phyloP scores from a whole-genome alignment of 2,888 invertebrate genomes.

The Lepidonotus clava region DNA sequence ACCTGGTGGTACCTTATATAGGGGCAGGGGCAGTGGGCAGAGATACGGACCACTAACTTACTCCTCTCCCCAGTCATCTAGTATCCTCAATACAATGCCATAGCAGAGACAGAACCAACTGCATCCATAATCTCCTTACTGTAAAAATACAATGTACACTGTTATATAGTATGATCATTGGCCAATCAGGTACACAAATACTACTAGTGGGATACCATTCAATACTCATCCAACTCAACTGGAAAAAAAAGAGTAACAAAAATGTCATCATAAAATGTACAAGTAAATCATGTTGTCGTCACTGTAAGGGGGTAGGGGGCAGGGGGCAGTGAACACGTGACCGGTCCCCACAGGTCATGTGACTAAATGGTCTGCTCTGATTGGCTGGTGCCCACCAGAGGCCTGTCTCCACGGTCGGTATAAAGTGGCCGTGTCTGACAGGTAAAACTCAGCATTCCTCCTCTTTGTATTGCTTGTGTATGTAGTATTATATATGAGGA shows the following conservation, averaged over 20 bases:
- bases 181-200: slow-evolving; percentile 22
- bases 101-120: not conserved
- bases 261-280: slow-evolving; percentile 13
- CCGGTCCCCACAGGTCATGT: not conserved
- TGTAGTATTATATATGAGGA: slow-evolving; percentile 10
- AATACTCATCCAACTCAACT: not conserved
- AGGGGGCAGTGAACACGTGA: not conserved
- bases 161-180: slow-evolving; percentile 36
- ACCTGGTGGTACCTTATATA: too few species aligned
- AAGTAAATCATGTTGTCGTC: not conserved
- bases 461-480: slow-evolving; percentile 27
- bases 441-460: not conserved
- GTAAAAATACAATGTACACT: slow-evolving; percentile 53
- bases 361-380: not conserved
- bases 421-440: not conserved
- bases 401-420: not conserved
- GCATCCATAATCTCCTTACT: slow-evolving; percentile 37
- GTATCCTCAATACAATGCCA: slow-evolving; percentile 15
- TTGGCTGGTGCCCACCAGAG: too few species aligned
- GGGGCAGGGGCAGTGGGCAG: too few species aligned
- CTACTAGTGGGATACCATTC: slow-evolving; percentile 27
- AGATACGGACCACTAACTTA: too few species aligned
- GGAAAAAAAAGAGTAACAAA: slow-evolving; percentile 6
- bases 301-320: not conserved
- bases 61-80: too few species aligned